Percentiles rank a stretch among this genome's conserved stretches.
Evolutionary conservation across 2,113 vertebrate genomes (phyloP).

Genomic region (Tyto alba): DNA sequence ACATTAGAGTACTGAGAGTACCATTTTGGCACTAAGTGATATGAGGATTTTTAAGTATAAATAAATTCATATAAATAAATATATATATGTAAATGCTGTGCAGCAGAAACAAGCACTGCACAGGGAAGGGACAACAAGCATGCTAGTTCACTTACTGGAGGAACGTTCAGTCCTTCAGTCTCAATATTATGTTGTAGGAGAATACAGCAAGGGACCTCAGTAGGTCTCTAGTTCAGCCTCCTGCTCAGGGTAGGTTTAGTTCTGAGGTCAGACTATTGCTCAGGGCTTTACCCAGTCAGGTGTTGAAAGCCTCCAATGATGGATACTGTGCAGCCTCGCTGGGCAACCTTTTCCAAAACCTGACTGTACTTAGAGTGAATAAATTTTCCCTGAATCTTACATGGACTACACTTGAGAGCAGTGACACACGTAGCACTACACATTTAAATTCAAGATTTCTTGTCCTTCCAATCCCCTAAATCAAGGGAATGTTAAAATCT

Average conservation of each 20-base stretch:
- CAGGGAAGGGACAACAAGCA: not conserved
- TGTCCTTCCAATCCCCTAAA: not conserved
- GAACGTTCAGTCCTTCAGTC: not conserved
- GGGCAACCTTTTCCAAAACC: not conserved
- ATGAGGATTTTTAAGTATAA: not conserved
- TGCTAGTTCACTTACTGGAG: not conserved
- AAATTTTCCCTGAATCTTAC: not conserved
- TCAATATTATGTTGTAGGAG: not conserved
- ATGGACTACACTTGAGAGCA: not conserved
- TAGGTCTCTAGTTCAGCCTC: not conserved
- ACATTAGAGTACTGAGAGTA: not conserved
- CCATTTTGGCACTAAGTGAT: not conserved
- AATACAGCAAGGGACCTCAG: not conserved
- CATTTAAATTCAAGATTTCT: not conserved
- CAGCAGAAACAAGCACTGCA: not conserved
- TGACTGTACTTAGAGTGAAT: not conserved
- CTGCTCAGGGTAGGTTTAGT: not conserved
- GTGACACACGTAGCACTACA: not conserved
- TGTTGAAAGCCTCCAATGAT: not conserved
- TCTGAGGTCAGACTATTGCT: not conserved
- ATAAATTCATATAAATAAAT: not conserved
- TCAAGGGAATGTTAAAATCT: not conserved
- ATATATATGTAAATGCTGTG: not conserved
- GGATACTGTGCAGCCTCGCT: not conserved
- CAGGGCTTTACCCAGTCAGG: not conserved